A percentile compares a stretch with the other conserved stretches of the same genome.
Evolutionary conservation across 2,888 invertebrate species (phyloP).

Genomic region (Bedellia somnulentella): DNA sequence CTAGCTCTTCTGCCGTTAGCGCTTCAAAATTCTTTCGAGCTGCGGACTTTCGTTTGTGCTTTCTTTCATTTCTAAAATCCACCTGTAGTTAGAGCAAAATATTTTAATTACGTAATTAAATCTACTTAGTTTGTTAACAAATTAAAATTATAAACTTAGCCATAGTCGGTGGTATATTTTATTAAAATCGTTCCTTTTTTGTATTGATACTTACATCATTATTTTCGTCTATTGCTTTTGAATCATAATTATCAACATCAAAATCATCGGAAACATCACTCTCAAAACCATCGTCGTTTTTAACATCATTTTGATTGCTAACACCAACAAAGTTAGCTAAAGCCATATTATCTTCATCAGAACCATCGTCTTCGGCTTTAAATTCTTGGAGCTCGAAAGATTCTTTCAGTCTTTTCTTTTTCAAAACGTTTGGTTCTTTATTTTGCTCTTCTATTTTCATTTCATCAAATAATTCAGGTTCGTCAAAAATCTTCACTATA

Average conservation of each 20-base stretch:
- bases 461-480: no score
- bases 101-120: not conserved
- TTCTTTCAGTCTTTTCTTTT: no score
- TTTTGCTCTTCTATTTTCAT: no score
- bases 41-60: not conserved
- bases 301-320: constrained; percentile 1
- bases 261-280: not conserved
- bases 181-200: no score
- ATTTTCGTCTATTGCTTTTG: not conserved
- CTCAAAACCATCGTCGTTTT: not conserved
- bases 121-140: no score
- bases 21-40: not conserved
- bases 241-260: not conserved
- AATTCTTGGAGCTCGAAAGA: no score
- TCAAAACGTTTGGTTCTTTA: no score
- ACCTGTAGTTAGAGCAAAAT: not conserved
- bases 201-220: not conserved
- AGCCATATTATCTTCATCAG: not conserved
- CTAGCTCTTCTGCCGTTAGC: constrained; percentile 3
- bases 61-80: not conserved
- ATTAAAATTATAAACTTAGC: no score
- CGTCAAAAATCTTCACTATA: no score
- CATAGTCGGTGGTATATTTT: no score
- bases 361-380: no score
- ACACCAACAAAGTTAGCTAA: constrained; percentile 1